A percentile compares a stretch with the other conserved stretches of the same genome.
Conservation (phyloP, 2,797 vertebrate species). For the Xenopus petersii region DNA sequence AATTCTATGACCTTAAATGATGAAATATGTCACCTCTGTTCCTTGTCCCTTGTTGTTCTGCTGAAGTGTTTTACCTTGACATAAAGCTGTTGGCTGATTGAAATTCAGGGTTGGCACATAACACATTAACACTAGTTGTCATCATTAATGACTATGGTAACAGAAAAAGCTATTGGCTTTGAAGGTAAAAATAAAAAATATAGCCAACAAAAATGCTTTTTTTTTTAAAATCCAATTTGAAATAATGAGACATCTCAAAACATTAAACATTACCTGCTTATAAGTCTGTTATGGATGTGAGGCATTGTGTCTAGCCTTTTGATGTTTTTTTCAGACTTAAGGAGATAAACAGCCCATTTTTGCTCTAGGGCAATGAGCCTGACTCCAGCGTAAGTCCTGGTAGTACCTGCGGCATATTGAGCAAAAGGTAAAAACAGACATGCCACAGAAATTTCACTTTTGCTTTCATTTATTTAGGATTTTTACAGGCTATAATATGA, state of each 20-base stretch:
- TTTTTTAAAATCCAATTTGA: background rate
- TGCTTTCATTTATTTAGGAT: too few species aligned
- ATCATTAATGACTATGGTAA: constrained; percentile 29
- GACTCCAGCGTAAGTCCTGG: too few species aligned
- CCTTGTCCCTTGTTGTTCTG: constrained; percentile 3
- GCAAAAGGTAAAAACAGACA: too few species aligned
- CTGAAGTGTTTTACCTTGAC: background rate
- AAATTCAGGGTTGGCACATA: constrained; percentile 15
- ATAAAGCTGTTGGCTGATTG: constrained; percentile 8
- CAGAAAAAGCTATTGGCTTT: constrained; percentile 17
- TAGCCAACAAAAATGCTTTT: constrained; percentile 3
- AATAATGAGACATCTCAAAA: constrained; percentile 11
- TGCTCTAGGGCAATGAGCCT: too few species aligned
- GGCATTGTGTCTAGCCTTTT: background rate
- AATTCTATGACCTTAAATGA: constrained; percentile 23
- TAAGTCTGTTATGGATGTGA: background rate
- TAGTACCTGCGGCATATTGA: too few species aligned
- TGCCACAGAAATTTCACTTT: too few species aligned
- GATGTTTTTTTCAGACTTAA: background rate
- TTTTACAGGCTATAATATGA: too few species aligned
- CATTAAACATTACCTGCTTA: background rate
- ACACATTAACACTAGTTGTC: constrained; percentile 23
- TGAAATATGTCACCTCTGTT: constrained; percentile 27
- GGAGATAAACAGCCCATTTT: too few species aligned
- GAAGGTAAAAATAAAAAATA: constrained; percentile 10